These are phyloP conservation scores for Rhinoptilus africanus DNA, from an alignment of 2,113 vertebrate genomes.

Conservation along the genomic window DNA sequence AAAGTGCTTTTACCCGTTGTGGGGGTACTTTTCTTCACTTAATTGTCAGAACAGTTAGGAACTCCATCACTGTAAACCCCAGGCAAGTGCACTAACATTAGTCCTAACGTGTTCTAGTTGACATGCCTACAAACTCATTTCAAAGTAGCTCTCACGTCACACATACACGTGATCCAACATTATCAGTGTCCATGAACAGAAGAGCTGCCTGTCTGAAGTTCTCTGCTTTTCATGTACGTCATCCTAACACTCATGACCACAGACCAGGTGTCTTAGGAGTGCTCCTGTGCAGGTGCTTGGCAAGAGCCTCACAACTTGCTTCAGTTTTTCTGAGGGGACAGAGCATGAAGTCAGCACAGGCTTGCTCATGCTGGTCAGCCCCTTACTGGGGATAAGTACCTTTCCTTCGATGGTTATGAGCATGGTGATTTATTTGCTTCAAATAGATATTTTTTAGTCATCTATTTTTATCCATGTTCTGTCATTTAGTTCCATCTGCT, in stretches of 20 bases:
- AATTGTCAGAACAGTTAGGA: not conserved
- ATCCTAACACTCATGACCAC: not conserved
- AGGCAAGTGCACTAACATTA: not conserved
- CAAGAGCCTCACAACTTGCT: not conserved
- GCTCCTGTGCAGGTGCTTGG: not conserved
- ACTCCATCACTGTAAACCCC: not conserved
- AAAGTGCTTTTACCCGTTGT: not conserved
- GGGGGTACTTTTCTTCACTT: not conserved
- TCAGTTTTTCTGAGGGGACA: not conserved
- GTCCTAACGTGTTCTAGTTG: not conserved
- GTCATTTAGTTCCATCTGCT: slow-evolving; percentile 56
- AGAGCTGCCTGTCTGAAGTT: not conserved
- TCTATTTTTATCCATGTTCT: slow-evolving; percentile 45
- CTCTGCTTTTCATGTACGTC: not conserved
- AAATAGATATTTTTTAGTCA: slow-evolving; percentile 26
- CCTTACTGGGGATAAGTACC: not conserved
- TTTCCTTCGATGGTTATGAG: not conserved
- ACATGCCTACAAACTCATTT: not conserved
- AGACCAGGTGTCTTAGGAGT: not conserved
- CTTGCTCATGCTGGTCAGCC: not conserved
- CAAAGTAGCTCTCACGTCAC: not conserved
- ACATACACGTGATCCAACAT: not conserved
- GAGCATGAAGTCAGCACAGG: not conserved
- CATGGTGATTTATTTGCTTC: slow-evolving; percentile 21
- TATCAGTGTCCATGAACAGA: not conserved